Evolutionary conservation across 2,113 vertebrate genomes (phyloP).

Genomic region (Vulpes lagopus): DNA sequence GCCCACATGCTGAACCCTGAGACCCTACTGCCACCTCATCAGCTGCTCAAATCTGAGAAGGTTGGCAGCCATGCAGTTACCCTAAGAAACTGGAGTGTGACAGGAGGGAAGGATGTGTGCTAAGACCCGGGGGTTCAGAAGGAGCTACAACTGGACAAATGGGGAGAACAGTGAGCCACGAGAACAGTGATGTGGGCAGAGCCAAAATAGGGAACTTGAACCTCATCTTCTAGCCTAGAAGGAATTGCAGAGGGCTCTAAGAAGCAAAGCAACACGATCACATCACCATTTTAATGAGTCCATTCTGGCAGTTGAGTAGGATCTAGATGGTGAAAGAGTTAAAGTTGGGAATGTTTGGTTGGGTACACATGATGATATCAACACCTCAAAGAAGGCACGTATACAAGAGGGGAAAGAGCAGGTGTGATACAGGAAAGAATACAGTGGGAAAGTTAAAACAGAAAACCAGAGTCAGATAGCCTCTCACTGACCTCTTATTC

Average conservation of each 20-base stretch:
- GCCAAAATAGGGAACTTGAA: background rate
- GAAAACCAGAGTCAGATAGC: background rate
- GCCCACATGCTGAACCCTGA: background rate
- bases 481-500: background rate
- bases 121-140: background rate
- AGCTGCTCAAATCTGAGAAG: background rate
- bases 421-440: background rate
- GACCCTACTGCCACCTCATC: rapidly evolving
- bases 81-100: background rate
- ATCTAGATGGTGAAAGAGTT: background rate
- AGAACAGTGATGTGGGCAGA: background rate
- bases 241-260: background rate
- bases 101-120: background rate
- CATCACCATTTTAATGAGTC: background rate
- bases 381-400: background rate
- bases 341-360: background rate
- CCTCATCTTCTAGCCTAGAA: background rate
- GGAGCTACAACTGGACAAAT: background rate
- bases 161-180: background rate
- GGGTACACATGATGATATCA: background rate
- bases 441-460: background rate
- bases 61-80: background rate
- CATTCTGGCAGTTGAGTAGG: background rate
- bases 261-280: background rate
- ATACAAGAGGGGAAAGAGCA: background rate